Base-by-base conservation (phyloP, 2,113 vertebrate genomes). In the Entomyzon cyanotis region DNA sequence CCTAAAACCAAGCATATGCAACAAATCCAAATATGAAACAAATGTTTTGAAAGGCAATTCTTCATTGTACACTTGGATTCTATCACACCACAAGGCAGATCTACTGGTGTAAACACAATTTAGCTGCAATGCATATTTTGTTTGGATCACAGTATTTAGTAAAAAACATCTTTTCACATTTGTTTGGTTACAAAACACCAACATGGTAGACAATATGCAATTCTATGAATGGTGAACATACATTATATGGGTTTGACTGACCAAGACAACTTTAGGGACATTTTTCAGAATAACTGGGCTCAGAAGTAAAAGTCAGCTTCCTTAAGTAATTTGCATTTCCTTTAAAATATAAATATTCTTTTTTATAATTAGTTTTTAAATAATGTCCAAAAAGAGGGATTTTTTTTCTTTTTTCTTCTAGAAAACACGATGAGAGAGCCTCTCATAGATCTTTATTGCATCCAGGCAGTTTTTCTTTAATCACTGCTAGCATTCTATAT, bases 351-450 rank as follows among this genome's bases (percentile, higher is more conserved):
- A 37, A 27, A 33, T 13, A 9, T 41, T 33, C 1, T 11, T 39
- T 76, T 63, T 42, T 9, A 46, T 5, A 44, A 31, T 62, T 60
- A 3, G 1, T 46, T 90, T 81, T 90, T 11, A 80, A 50, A 44
- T n/a, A 4, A 12, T 65, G 21, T 28, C 2, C 1, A 16, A 37
- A 73, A n/a, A 49, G 2, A 23, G 0, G 11, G 2, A 2, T 19
- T 39, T 44, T 67, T 31, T 24, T 25, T 33, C 20, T 17, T 2
- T 49, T 49, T 39, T 39, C 14, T 41, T 50, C 53, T 30, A 44
- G 14, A 73, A 68, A 56, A 20, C 10, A 60, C n/a, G 2, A 4
- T 44, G 15, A 58, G 12, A 65, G 3, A 52, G 4, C 49, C 9
- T 58, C 8, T 64, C 5, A 55, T 21, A 16, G 3, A 1, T 28